These are phyloP conservation scores for Thalpophila matura DNA, from an alignment of 2,888 invertebrate species.

Conservation along the genomic window DNA sequence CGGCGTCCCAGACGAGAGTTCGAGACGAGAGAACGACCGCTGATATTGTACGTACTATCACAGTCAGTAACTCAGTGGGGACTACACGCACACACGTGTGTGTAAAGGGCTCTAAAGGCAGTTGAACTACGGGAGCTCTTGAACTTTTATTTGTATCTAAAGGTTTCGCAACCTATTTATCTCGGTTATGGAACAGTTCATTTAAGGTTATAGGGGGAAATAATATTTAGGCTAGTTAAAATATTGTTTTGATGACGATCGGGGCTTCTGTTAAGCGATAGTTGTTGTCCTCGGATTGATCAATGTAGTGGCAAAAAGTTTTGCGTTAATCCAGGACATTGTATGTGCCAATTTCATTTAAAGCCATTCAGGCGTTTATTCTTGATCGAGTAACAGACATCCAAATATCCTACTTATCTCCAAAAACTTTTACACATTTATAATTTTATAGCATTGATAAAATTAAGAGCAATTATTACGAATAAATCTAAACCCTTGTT, in stretches of 20 bases:
- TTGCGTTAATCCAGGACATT: too few species aligned
- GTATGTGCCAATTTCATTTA: too few species aligned
- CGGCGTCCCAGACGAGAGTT: slow-evolving; percentile 65
- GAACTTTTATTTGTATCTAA: slow-evolving; percentile 18
- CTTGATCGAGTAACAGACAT: too few species aligned
- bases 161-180: background rate
- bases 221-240: background rate
- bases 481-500: slow-evolving; percentile 14
- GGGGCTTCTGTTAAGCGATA: background rate
- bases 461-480: slow-evolving; percentile 5
- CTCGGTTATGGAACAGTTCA: background rate
- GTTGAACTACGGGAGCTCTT: slow-evolving; percentile 34
- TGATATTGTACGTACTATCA: slow-evolving; percentile 18
- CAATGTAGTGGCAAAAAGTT: too few species aligned
- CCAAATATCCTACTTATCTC: background rate
- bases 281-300: background rate
- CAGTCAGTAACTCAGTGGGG: too few species aligned
- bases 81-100: slow-evolving; percentile 3
- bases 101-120: slow-evolving; percentile 29
- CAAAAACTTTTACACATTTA: background rate
- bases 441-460: background rate
- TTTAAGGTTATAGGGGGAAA: slow-evolving; percentile 1
- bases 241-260: background rate
- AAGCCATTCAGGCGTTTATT: too few species aligned
- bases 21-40: slow-evolving; percentile 66